These are phyloP conservation scores for Macroglossus sobrinus DNA, from an alignment of 2,113 vertebrate species.

Conservation along the genomic window DNA sequence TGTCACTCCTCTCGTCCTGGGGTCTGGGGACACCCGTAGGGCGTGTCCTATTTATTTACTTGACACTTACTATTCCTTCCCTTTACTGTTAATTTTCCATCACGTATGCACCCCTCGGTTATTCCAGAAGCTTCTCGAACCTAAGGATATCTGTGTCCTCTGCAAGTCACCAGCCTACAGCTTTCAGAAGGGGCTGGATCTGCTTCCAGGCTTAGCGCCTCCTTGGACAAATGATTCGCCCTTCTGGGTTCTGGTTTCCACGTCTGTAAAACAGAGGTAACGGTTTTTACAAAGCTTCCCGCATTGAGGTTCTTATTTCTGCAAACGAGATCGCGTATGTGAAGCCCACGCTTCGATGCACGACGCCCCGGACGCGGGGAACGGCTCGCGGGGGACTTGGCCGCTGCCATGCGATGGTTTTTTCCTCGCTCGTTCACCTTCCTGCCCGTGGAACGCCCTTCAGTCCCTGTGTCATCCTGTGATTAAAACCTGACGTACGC, in stretches of 20 bases:
- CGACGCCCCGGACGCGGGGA: accelerated
- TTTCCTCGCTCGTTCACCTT: background rate
- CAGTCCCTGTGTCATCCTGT: background rate
- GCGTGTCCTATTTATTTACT: accelerated
- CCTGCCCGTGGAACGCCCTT: background rate
- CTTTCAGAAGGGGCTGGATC: background rate
- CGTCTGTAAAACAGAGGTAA: background rate
- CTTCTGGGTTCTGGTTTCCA: background rate
- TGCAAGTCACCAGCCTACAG: accelerated
- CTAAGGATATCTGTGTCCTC: background rate
- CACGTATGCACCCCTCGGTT: accelerated
- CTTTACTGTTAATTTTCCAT: background rate
- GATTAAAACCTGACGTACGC: background rate
- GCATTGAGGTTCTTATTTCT: background rate
- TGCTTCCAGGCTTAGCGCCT: background rate
- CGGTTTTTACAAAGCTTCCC: too few relatives aligned
- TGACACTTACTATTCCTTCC: accelerated
- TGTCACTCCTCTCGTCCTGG: accelerated
- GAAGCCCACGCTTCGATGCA: accelerated
- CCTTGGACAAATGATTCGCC: background rate
- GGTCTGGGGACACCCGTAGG: accelerated
- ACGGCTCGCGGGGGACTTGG: accelerated
- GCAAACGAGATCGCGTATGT: background rate
- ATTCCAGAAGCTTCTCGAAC: background rate
- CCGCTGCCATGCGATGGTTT: background rate